These are phyloP conservation scores for Perccottus glenii DNA, from an alignment of 2,113 vertebrate species.

Conservation along the genomic window DNA sequence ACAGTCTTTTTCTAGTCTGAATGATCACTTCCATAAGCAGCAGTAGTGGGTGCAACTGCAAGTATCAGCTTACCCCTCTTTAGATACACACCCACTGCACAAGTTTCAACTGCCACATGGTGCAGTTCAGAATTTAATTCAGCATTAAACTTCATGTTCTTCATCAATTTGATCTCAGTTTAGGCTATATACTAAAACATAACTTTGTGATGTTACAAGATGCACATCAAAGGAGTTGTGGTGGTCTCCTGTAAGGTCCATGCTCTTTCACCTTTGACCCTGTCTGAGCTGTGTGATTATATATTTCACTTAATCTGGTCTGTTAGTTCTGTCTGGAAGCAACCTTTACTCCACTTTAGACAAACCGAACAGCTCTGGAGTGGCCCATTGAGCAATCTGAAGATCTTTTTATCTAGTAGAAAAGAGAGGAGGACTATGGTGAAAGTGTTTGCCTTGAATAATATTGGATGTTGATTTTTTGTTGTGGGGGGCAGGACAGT, in stretches of 20 bases:
- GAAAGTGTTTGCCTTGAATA: too few species aligned
- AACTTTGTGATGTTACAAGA: background rate
- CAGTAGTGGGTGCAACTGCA: background rate
- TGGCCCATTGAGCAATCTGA: background rate
- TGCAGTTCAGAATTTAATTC: background rate
- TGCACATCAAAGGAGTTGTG: background rate
- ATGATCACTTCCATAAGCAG: background rate
- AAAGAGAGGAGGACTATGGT: too few species aligned
- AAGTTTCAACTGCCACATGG: background rate
- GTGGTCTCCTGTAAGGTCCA: background rate
- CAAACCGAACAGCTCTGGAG: too few species aligned
- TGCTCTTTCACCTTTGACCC: conserved; percentile 44
- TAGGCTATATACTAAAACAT: background rate
- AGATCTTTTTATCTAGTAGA: too few species aligned
- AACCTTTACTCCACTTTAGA: conserved; percentile 37
- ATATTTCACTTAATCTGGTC: conserved; percentile 6
- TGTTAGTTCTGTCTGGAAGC: conserved; percentile 30
- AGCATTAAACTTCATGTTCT: background rate
- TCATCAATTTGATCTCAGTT: too few species aligned
- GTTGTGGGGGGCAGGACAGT: too few species aligned
- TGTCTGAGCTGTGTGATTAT: background rate
- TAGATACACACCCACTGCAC: background rate
- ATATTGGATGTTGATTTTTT: too few species aligned
- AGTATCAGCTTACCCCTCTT: background rate
- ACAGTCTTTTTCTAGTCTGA: background rate